Conservation (phyloP, 2,888 invertebrate species). For the Nematopogon swammerdamellus region DNA sequence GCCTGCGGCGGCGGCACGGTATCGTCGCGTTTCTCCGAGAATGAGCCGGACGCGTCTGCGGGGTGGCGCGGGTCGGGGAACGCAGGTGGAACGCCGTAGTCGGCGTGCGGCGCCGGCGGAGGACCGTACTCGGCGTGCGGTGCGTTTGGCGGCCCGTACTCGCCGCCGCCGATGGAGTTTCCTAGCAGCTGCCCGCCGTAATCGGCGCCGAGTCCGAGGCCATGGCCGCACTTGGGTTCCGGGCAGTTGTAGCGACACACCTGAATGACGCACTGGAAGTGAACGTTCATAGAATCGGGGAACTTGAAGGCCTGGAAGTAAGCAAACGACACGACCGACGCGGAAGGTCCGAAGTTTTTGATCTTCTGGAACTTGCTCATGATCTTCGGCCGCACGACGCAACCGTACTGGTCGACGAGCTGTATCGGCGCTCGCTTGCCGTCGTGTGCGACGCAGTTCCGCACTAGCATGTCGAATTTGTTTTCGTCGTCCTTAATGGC, state of each 20-base stretch:
- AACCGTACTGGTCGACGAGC: slow-evolving; percentile 89
- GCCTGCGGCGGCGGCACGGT: slow-evolving; percentile 79
- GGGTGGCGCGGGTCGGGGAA: slow-evolving; percentile 88
- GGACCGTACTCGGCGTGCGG: slow-evolving; percentile 70
- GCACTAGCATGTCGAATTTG: slow-evolving; percentile 92
- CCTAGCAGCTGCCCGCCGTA: slow-evolving; percentile 66
- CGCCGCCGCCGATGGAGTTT: slow-evolving; percentile 58
- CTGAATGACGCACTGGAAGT: slow-evolving; percentile 95
- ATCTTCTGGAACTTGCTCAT: slow-evolving; percentile 96
- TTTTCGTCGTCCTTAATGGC: slow-evolving; percentile 95
- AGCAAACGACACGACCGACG: slow-evolving; percentile 91
- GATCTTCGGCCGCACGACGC: slow-evolving; percentile 90
- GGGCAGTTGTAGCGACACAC: slow-evolving; percentile 92
- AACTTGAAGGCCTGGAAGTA: slow-evolving; percentile 97
- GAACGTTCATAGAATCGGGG: slow-evolving; percentile 95
- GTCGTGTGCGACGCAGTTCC: slow-evolving; percentile 93
- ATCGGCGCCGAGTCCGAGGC: slow-evolving; percentile 56
- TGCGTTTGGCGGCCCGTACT: slow-evolving; percentile 58
- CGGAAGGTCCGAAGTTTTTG: slow-evolving; percentile 92
- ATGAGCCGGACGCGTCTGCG: slow-evolving; percentile 77
- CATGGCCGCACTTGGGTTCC: slow-evolving; percentile 81
- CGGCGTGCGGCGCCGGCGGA: slow-evolving; percentile 59
- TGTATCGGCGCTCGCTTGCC: slow-evolving; percentile 92
- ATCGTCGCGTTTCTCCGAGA: slow-evolving; percentile 78
- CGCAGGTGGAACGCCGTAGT: slow-evolving; percentile 74